These are phyloP conservation scores for Drosophila suboccidentalis DNA, from an alignment of 2,888 invertebrate genomes.

Conservation along the genomic window DNA sequence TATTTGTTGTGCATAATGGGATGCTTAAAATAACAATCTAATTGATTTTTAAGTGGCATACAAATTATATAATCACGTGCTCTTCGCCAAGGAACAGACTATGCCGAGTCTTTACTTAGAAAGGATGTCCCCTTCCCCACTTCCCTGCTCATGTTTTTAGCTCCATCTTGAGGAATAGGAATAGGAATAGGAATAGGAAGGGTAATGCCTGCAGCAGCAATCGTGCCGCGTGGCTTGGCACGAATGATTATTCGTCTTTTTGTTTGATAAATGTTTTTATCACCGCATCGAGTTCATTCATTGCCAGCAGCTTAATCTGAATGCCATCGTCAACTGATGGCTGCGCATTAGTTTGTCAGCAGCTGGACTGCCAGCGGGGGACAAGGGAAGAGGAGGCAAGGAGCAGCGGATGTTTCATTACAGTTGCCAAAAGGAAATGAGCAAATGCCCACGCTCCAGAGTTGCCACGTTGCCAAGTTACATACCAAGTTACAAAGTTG, in stretches of 20 bases:
- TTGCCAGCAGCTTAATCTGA: constrained; percentile 85
- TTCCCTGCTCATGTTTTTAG: not conserved
- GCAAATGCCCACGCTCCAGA: constrained; percentile 27
- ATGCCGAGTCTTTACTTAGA: constrained; percentile 10
- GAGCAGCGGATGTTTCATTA: constrained; percentile 81
- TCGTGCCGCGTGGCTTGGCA: constrained; percentile 59
- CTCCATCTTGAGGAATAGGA: constrained; percentile 25
- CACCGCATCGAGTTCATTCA: constrained; percentile 86
- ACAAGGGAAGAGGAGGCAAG: not conserved
- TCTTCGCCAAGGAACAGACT: constrained; percentile 18
- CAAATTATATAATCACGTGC: constrained; percentile 73
- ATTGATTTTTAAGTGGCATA: constrained; percentile 79
- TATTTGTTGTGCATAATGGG: constrained; percentile 31
- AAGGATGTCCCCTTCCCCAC: not conserved
- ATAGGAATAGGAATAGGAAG: constrained; percentile 23
- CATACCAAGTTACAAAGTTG: constrained; percentile 1
- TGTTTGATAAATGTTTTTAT: constrained; percentile 85
- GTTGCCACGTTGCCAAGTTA: constrained; percentile 11
- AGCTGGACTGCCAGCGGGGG: constrained; percentile 41
- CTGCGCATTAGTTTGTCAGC: constrained; percentile 84
- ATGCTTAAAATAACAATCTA: constrained; percentile 49
- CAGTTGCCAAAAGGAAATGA: constrained; percentile 74
- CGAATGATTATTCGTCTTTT: constrained; percentile 83
- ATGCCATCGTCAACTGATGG: constrained; percentile 85
- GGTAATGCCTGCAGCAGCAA: constrained; percentile 36